A percentile compares a stretch with the other conserved stretches of the same genome.
Conservation (phyloP, 2,888 invertebrate species). For the Cremastobaeus sp. region DNA sequence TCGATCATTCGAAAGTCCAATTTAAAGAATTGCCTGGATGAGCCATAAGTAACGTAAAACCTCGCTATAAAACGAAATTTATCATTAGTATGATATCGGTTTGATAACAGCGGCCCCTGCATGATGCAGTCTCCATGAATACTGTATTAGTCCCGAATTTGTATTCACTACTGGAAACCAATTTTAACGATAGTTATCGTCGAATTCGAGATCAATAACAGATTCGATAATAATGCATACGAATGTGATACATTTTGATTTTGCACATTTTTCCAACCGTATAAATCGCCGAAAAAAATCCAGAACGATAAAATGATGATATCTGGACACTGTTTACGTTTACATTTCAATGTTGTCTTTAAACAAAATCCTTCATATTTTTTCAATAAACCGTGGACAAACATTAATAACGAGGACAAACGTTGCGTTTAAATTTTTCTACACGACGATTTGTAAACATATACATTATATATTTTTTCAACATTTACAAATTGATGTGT, state of each 20-base stretch:
- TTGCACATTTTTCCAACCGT: constrained; percentile 1
- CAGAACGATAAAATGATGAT: too few relatives aligned
- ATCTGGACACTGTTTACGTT: too few relatives aligned
- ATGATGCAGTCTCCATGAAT: constrained; percentile 45
- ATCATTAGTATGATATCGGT: constrained; percentile 41
- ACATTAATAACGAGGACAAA: too few relatives aligned
- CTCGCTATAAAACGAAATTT: constrained; percentile 40
- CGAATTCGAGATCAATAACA: constrained; percentile 35
- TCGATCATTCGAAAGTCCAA: constrained; percentile 3
- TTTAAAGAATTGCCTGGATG: constrained; percentile 15
- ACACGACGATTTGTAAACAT: too few relatives aligned
- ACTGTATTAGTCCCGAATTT: constrained; percentile 48
- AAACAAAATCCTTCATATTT: too few relatives aligned
- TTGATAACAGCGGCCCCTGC: constrained; percentile 36
- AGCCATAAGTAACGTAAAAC: constrained; percentile 28
- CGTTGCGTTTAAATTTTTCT: too few relatives aligned
- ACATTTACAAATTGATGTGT: too few relatives aligned
- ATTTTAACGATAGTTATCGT: constrained; percentile 48
- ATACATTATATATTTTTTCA: too few relatives aligned
- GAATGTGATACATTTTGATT: constrained; percentile 16
- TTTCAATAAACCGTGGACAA: too few relatives aligned
- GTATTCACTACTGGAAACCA: constrained; percentile 52
- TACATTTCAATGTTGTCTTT: too few relatives aligned
- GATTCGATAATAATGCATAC: constrained; percentile 27
- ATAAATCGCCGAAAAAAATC: too few relatives aligned